These are phyloP conservation scores for Apogon talboti DNA, from an alignment of 2,797 vertebrate genomes.

Conservation along the genomic window DNA sequence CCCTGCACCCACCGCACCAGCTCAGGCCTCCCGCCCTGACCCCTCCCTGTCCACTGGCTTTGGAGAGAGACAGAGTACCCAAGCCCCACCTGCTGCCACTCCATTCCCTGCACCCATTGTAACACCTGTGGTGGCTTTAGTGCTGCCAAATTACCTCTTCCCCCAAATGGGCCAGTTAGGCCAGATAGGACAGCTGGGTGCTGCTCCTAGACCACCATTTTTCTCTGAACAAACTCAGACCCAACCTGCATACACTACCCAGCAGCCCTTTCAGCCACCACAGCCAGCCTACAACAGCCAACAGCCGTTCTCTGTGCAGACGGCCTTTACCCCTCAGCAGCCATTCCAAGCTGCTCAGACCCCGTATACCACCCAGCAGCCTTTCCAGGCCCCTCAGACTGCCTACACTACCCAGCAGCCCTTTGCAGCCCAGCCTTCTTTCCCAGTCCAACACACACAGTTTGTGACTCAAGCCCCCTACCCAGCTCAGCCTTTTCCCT, in stretches of 20 bases:
- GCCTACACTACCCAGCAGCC: constrained; percentile 64
- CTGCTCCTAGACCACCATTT: constrained; percentile 75
- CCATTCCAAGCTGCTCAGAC: constrained; percentile 72
- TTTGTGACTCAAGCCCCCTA: constrained; percentile 77
- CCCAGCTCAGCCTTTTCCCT: constrained; percentile 79
- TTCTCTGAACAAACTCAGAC: constrained; percentile 78
- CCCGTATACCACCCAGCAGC: constrained; percentile 70
- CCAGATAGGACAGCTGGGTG: constrained; percentile 72
- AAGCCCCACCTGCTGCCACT: constrained; percentile 74
- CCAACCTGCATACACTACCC: constrained; percentile 69
- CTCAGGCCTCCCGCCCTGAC: constrained; percentile 73
- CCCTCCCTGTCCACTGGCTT: constrained; percentile 75
- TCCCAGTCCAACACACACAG: constrained; percentile 76
- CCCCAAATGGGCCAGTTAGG: constrained; percentile 78
- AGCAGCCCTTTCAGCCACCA: constrained; percentile 69
- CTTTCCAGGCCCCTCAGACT: constrained; percentile 49
- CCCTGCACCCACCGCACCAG: constrained; percentile 65
- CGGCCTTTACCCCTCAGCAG: constrained; percentile 72
- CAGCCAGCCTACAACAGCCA: constrained; percentile 69
- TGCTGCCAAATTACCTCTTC: constrained; percentile 89
- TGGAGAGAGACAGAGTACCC: constrained; percentile 77
- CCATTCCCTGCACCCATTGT: constrained; percentile 85
- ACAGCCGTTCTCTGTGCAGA: constrained; percentile 74
- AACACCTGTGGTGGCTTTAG: constrained; percentile 89
- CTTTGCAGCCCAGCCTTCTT: constrained; percentile 73